Percentiles rank a stretch among this genome's conserved stretches.
phyloP scores from a whole-genome alignment of 2,888 invertebrate species.

The Synergus laeviventris region DNA sequence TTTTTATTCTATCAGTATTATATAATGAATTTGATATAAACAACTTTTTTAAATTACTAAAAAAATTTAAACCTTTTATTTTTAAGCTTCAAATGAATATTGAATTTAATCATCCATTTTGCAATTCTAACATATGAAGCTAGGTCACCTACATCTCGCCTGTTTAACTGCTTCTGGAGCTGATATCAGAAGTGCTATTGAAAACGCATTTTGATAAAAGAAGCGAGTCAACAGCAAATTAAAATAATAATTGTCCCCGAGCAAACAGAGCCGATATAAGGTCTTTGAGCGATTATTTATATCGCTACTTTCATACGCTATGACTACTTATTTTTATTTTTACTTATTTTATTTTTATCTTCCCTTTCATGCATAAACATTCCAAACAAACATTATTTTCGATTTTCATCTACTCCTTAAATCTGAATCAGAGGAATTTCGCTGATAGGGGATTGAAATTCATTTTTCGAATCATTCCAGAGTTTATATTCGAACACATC shows the following conservation, averaged over 20 bases:
- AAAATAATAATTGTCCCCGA: slow-evolving; percentile 37
- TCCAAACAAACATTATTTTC: background rate
- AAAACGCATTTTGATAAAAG: slow-evolving; percentile 45
- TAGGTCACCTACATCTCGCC: slow-evolving; percentile 49
- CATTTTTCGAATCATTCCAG: too few species aligned
- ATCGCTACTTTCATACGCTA: background rate
- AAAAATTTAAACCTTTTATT: too few species aligned
- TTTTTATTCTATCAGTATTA: background rate
- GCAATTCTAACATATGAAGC: slow-evolving; percentile 42
- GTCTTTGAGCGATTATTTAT: slow-evolving; percentile 1
- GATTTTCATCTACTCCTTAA: background rate
- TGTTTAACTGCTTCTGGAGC: slow-evolving; percentile 40
- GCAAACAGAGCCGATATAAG: slow-evolving; percentile 20
- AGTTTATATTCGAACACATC: too few species aligned
- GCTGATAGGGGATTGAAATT: too few species aligned
- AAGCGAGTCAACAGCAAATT: slow-evolving; percentile 44
- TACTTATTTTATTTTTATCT: background rate
- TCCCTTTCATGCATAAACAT: background rate
- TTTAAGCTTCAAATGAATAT: too few species aligned
- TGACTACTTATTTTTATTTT: too few species aligned
- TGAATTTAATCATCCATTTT: slow-evolving; percentile 5
- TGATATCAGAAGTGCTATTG: slow-evolving; percentile 41
- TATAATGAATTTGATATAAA: too few species aligned
- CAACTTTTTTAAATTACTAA: too few species aligned
- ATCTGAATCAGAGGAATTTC: too few species aligned